Evolutionary conservation across 2,888 invertebrate species (phyloP).

Genomic region (Dyspetes luteomarginatus): DNA sequence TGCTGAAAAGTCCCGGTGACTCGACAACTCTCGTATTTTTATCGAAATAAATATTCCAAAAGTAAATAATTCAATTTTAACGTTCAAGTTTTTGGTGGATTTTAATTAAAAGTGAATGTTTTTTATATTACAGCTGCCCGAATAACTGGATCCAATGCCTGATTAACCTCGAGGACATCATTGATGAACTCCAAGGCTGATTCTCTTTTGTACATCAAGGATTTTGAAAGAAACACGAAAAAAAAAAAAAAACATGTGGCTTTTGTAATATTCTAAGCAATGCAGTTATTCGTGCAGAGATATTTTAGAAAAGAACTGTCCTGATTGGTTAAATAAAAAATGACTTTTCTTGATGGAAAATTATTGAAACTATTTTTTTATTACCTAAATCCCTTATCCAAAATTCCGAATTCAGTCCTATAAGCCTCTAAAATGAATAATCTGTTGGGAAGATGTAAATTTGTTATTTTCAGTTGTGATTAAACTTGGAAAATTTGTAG

Average conservation of each 20-base stretch:
- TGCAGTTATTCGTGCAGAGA: constrained; percentile 68
- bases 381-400: background rate
- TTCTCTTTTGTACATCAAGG: constrained; percentile 55
- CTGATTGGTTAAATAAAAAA: constrained; percentile 75
- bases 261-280: constrained; percentile 48
- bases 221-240: constrained; percentile 9
- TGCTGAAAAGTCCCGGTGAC: background rate
- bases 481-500: too few relatives aligned
- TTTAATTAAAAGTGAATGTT: constrained; percentile 15
- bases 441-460: too few relatives aligned
- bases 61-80: background rate
- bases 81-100: background rate
- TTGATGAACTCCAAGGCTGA: constrained; percentile 22
- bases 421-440: background rate
- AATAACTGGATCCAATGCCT: constrained; percentile 52
- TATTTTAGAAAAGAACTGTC: constrained; percentile 69
- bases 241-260: constrained; percentile 26
- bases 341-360: constrained; percentile 69
- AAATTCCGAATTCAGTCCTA: background rate
- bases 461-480: too few relatives aligned
- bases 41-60: background rate
- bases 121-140: constrained; percentile 70
- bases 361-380: constrained; percentile 6
- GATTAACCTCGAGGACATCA: constrained; percentile 36
- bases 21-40: too few relatives aligned